Conservation (phyloP, 1,140 invertebrate genomes). For the Nymphalis io region DNA sequence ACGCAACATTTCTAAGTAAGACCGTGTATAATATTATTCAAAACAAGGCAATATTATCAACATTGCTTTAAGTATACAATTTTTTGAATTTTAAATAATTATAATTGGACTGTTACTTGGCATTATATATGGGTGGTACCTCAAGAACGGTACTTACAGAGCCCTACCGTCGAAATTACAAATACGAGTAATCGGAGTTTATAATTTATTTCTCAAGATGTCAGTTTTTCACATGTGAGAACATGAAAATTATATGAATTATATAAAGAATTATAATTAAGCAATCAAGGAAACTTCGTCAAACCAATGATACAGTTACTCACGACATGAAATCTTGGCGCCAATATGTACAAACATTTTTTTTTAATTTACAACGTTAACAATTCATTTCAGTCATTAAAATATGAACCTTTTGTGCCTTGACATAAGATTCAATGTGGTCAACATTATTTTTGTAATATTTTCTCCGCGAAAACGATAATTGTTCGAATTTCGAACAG, state of each 20-base stretch:
- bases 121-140: neutral
- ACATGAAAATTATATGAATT: conserved; percentile 48
- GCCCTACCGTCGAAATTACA: neutral
- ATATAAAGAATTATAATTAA: conserved; percentile 63
- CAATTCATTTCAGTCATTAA: neutral
- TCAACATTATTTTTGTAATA: neutral
- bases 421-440: neutral
- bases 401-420: neutral
- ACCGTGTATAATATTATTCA: no score
- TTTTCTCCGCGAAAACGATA: conserved; percentile 46
- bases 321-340: conserved; percentile 59
- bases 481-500: conserved; percentile 63
- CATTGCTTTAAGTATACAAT: no score
- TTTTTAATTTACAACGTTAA: conserved; percentile 19
- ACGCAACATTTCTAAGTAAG: no score
- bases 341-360: conserved; percentile 41
- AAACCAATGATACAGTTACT: conserved; percentile 72
- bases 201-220: conserved; percentile 11
- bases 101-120: no score
- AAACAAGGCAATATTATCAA: no score
- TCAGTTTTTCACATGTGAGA: conserved; percentile 32
- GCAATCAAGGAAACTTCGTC: conserved; percentile 66
- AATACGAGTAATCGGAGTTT: neutral
- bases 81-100: no score
- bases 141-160: neutral